These are phyloP conservation scores for Athrips mouffetella DNA, from an alignment of 2,888 invertebrate species.

Conservation along the genomic window DNA sequence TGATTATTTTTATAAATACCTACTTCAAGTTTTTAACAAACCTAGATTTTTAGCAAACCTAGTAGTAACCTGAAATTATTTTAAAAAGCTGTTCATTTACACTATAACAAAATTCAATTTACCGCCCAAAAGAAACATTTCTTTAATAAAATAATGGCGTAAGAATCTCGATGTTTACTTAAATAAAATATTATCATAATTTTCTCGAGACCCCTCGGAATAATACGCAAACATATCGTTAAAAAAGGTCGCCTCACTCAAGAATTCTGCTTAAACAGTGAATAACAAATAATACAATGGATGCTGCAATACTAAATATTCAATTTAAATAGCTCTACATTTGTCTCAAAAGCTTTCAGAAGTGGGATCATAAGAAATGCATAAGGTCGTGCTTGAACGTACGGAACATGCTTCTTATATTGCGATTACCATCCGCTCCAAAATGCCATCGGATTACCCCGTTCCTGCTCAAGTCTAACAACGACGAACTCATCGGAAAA, in stretches of 20 bases:
- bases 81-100: not conserved
- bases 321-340: slow-evolving; percentile 67
- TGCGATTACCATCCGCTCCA: no score
- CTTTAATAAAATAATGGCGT: not conserved
- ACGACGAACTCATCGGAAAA: no score
- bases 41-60: not conserved
- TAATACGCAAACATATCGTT: slow-evolving; percentile 33
- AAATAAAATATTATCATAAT: slow-evolving; percentile 19
- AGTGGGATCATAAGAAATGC: slow-evolving; percentile 62
- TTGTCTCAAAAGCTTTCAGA: slow-evolving; percentile 64
- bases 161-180: not conserved
- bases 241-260: slow-evolving; percentile 40
- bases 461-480: no score
- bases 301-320: slow-evolving; percentile 67
- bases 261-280: slow-evolving; percentile 59
- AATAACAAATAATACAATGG: slow-evolving; percentile 64
- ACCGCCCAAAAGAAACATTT: no score
- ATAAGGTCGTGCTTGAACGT: slow-evolving; percentile 53
- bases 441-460: no score
- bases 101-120: not conserved
- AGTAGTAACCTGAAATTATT: not conserved
- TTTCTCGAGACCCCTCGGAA: slow-evolving; percentile 19
- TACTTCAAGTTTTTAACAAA: not conserved
- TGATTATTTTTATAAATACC: no score
- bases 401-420: no score